Evolutionary conservation across 2,888 invertebrate species (phyloP), one percentile per base, ranked within the genome.

Genomic region (Saturnia japonica): DNA sequence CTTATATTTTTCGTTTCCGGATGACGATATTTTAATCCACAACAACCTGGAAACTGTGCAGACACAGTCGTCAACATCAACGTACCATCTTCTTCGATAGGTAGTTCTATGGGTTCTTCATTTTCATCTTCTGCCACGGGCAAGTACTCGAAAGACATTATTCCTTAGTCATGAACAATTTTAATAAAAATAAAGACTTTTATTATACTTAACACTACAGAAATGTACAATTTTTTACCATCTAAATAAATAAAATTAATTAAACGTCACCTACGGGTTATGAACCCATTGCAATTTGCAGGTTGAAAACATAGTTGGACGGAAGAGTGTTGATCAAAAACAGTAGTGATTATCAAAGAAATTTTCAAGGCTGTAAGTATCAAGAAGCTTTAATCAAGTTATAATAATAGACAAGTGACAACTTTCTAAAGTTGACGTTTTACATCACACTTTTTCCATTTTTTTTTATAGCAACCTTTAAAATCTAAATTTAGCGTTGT

Each of bases 111-210:
- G 78, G 99, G 98, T 93, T 99, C 99, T 88, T 98, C 98, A 84
- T 98, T 98, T 95, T 99, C 99, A 85, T 99, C 99, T 94, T 99
- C 99, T 78, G 98, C 97, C 80, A 99, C 99, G 96, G 98, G 98
- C 91, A 99, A 96, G 89, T 96, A 96, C 85, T 94, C 94, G 92
- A 93, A 93, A 88, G 94, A 94, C 94, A 94, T 94, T 93, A 93
- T 94, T 92, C 89, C 88, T 90, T 91, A 90, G 75, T 91, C 93
- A 93, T 94, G 87, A 91, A 93, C 93, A 85, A 87, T 87, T 85
- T 81, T 84, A 82, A 82, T 86, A 86, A 85, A 88, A 90, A 87
- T 88, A 89, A 88, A 91, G 90, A 90, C 89, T 82, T 86, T 82
- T 87, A 84, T 87, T 90, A 90, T 84, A 88, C 93, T 92, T 92